Evolutionary conservation across 2,888 invertebrate genomes (phyloP), one percentile per base, ranked within the genome.

Genomic region (Orthosia incerta): DNA sequence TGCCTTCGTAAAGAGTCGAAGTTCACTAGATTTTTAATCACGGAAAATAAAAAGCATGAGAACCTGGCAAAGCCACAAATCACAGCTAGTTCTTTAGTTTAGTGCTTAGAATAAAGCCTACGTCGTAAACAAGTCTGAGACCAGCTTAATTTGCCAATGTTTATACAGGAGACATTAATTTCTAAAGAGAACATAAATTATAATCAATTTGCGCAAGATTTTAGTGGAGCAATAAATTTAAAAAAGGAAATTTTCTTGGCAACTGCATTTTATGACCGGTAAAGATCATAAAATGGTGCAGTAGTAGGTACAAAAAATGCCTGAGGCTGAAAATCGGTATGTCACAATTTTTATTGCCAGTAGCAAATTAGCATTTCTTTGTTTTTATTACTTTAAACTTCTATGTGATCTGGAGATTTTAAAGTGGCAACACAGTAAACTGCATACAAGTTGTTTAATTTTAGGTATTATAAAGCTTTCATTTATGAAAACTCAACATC

Each of bases 141-240:
- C 66, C 50, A 75, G 50, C 66, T 71, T 78, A 71, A 78, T 80
- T 79, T 76, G 74, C 69, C 66, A 59, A 61, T 79, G 79, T 71
- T 82, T 82, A 83, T 75, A 75, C 70, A 77, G 61, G 45, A 63
- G 71, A 80, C 87, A 79, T 87, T 80, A 83, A 86, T 82, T 83
- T 76, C 80, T 71, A 68, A 86, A 85, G 78, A 81, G 67, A 65
- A 51, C 70, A 77, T 88, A 88, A 88, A 88, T 88, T 86, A 66
- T 83, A 82, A 86, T 87, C 72, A 85, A 83, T 82, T 84, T 75
- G 83, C 74, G 71, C 77, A 77, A 79, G 68, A 73, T 70, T 83
- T 83, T 62, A 73, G 66, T 72, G 15, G 51, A 59, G 71, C 73
- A 76, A 82, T 82, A 82, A 84, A 80, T 81, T 63, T 18, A n/a